phyloP scores from a whole-genome alignment of 2,888 invertebrate species.

The Pammene fasciana region DNA sequence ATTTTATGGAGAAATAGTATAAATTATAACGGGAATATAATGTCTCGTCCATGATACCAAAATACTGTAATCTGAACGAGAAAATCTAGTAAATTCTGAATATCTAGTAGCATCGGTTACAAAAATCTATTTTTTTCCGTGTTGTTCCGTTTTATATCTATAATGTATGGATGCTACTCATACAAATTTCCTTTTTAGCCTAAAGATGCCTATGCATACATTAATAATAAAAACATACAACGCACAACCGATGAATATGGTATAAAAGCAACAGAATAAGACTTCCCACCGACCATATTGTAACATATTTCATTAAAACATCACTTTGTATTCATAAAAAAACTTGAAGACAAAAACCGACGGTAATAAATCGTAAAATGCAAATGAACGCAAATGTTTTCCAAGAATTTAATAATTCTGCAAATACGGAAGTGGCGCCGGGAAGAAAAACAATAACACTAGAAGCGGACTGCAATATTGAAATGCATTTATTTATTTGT shows the following conservation, averaged over 20 bases:
- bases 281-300: background rate
- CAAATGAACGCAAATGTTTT: conserved; percentile 26
- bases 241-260: background rate
- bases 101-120: no score
- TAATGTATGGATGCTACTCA: no score
- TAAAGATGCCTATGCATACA: no score
- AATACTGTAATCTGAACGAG: no score
- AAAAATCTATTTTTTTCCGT: no score
- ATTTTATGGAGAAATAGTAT: no score
- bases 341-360: conserved; percentile 27
- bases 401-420: conserved; percentile 38
- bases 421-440: conserved; percentile 21
- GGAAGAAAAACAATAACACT: conserved; percentile 31
- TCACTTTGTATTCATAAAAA: conserved; percentile 30
- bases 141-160: no score
- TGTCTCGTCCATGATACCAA: no score
- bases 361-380: conserved; percentile 30
- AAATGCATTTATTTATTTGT: conserved; percentile 26
- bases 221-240: background rate
- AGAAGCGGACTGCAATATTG: conserved; percentile 35
- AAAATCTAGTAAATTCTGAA: no score
- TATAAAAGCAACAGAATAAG: conserved; percentile 3
- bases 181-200: no score
- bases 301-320: conserved; percentile 31
- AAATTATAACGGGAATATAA: no score